Evolutionary conservation across 2,888 invertebrate genomes (phyloP).

Genomic region (Tenodera sinensis): DNA sequence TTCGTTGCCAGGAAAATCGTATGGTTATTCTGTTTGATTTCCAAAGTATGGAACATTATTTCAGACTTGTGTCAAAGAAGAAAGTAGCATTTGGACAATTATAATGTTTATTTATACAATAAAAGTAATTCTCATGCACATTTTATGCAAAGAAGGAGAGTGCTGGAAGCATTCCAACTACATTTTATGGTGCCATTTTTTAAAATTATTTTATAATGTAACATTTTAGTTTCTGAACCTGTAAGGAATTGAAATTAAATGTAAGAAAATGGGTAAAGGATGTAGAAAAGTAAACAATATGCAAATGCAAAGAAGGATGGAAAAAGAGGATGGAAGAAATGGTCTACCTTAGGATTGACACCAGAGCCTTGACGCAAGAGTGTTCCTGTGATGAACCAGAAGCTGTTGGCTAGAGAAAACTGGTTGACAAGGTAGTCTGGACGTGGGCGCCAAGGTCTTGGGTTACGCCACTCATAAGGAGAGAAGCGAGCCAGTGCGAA

Average conservation of each 20-base stretch:
- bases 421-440: conserved; percentile 49
- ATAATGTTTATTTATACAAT: too few species aligned
- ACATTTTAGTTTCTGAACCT: background rate
- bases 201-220: background rate
- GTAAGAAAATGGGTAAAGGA: background rate
- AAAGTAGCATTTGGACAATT: too few species aligned
- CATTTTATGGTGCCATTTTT: background rate
- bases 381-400: conserved; percentile 65
- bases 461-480: conserved; percentile 61
- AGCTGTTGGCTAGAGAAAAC: conserved; percentile 60
- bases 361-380: conserved; percentile 61
- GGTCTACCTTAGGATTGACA: conserved; percentile 54
- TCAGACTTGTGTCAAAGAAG: too few species aligned
- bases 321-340: background rate
- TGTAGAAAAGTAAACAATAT: background rate
- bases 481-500: conserved; percentile 59
- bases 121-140: too few species aligned
- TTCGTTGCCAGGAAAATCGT: too few species aligned
- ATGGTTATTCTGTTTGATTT: too few species aligned
- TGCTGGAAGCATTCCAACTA: background rate
- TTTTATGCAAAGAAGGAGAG: too few species aligned
- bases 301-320: background rate
- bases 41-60: too few species aligned
- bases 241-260: background rate
- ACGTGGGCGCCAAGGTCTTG: conserved; percentile 47